A percentile compares a stretch with the other conserved stretches of the same genome.
phyloP scores from a whole-genome alignment of 2,113 vertebrate species.

The Ornithorhynchus anatinus region DNA sequence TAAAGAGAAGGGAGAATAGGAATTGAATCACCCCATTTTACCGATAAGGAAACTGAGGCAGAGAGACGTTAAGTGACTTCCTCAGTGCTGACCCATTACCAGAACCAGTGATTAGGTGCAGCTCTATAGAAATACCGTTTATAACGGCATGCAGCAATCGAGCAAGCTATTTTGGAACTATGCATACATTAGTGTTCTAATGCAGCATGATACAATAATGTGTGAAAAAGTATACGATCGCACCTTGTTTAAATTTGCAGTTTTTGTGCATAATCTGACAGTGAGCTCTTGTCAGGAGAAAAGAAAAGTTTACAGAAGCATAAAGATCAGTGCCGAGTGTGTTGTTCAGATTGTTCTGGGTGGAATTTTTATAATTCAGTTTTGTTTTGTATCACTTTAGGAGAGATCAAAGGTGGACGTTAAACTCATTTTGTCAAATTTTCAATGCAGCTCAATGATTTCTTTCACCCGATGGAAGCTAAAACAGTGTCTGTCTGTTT shows the following conservation, averaged over 20 bases:
- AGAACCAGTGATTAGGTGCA: constrained; percentile 9
- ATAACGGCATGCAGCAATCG: constrained; percentile 61
- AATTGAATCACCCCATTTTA: too few relatives aligned
- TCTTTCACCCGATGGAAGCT: neutral
- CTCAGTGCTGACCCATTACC: constrained; percentile 30
- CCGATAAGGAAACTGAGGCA: too few relatives aligned
- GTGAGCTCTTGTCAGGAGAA: constrained; percentile 68
- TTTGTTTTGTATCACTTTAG: neutral
- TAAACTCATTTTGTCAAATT: neutral
- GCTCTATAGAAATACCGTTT: constrained; percentile 42
- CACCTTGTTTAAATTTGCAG: constrained; percentile 79
- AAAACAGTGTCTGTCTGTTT: neutral
- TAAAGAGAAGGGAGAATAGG: constrained; percentile 15
- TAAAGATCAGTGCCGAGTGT: constrained; percentile 44
- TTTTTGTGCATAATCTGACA: constrained; percentile 75
- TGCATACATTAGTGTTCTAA: constrained; percentile 76
- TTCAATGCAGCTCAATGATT: neutral
- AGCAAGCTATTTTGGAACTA: constrained; percentile 73
- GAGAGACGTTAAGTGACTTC: too few relatives aligned
- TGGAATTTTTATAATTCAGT: neutral
- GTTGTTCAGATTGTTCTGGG: constrained; percentile 35
- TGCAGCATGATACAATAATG: constrained; percentile 71
- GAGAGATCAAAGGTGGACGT: constrained; percentile 20
- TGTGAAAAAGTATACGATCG: constrained; percentile 75
- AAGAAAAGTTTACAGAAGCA: constrained; percentile 63